Percentiles rank a stretch among this genome's conserved stretches.
Conservation (phyloP, 2,113 vertebrate species). For the Alouatta palliata region DNA sequence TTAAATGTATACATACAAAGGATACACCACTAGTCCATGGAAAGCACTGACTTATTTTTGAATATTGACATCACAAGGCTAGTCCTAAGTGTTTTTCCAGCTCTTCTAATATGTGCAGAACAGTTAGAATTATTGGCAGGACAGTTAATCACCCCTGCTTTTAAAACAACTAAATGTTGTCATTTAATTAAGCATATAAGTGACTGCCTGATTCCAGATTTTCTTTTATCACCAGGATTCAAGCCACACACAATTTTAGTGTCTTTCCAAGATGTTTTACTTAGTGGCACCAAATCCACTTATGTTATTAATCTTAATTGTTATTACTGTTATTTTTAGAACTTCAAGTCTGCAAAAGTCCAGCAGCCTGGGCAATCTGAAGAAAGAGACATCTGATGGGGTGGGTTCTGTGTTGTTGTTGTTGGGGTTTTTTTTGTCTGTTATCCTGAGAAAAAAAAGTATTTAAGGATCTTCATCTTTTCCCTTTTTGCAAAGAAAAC, state of each 20-base stretch:
- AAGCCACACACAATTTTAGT: conserved; percentile 50
- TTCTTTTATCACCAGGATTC: conserved; percentile 43
- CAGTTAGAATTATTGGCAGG: conserved; percentile 55
- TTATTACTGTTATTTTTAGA: conserved; percentile 82
- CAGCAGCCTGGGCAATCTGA: conserved; percentile 88
- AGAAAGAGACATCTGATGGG: conserved; percentile 85
- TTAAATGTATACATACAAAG: neutral
- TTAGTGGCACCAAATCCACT: conserved; percentile 19
- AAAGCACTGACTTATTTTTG: conserved; percentile 36
- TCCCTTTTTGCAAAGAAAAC: neutral
- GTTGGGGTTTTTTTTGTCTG: neutral
- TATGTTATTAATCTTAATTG: conserved; percentile 32
- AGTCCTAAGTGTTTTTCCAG: conserved; percentile 60
- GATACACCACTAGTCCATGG: neutral
- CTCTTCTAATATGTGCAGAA: neutral
- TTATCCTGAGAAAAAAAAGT: conserved; percentile 19
- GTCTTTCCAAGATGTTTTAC: conserved; percentile 31
- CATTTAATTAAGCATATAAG: conserved; percentile 69
- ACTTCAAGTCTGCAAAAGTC: conserved; percentile 83
- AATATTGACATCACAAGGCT: neutral
- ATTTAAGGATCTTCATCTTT: conserved; percentile 26
- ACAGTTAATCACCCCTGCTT: conserved; percentile 52
- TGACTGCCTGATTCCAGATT: conserved; percentile 45
- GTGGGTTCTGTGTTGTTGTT: conserved; percentile 79
- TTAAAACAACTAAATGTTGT: conserved; percentile 58